Evolutionary conservation across 2,888 invertebrate species (phyloP).

Genomic region (Alcis repandata): DNA sequence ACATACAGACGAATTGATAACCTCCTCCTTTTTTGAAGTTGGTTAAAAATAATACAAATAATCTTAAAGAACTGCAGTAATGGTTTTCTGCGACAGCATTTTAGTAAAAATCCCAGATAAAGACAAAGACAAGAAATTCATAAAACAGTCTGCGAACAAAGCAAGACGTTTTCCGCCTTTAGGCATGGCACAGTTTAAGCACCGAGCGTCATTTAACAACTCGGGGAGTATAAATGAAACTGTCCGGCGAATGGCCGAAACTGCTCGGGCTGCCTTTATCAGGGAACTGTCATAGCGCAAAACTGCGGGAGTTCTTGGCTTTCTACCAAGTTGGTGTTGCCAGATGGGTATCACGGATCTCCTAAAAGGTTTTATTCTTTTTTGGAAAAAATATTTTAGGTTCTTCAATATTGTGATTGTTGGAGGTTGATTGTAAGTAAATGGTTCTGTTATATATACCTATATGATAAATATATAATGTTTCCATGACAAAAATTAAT

Average conservation of each 20-base stretch:
- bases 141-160: conserved; percentile 25
- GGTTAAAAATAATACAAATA: too few relatives aligned
- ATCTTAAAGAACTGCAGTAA: too few relatives aligned
- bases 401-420: too few relatives aligned
- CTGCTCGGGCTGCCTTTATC: conserved; percentile 51
- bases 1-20: too few relatives aligned
- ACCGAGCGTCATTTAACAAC: conserved; percentile 30
- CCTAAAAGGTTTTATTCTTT: neutral
- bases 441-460: too few relatives aligned
- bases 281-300: conserved; percentile 58
- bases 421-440: too few relatives aligned
- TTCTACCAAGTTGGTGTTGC: conserved; percentile 61
- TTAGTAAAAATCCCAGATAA: neutral
- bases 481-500: too few relatives aligned
- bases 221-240: conserved; percentile 42
- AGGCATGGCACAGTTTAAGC: conserved; percentile 17
- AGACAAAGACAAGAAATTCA: conserved; percentile 8
- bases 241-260: conserved; percentile 44
- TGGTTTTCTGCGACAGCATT: neutral
- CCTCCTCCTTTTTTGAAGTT: too few relatives aligned
- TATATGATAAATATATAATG: too few relatives aligned
- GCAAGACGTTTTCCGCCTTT: conserved; percentile 30
- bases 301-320: conserved; percentile 67
- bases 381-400: neutral
- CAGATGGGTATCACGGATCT: conserved; percentile 17